Base-by-base conservation (phyloP, 92 coral and sea anemone genomes). In the Siderastrea radians region DNA sequence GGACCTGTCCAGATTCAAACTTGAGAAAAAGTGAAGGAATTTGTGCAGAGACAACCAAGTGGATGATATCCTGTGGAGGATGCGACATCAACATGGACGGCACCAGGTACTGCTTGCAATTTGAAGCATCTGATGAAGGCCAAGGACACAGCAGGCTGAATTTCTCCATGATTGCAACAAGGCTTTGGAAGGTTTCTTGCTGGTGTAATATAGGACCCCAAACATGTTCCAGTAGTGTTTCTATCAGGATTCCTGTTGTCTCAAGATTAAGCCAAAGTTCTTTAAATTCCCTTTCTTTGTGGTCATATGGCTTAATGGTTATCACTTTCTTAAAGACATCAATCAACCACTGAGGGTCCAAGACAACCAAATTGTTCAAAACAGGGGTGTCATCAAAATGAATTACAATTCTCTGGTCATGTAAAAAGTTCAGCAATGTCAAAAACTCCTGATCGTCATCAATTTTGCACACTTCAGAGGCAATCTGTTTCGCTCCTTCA, bases 301-400 rank as follows among this genome's bases (percentile, higher is more conserved):
- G 11, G 59, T 83, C 77, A 16, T 66, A 73, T 0, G 89, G 83
- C 74, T 72, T 78, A 10, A 93, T 76, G 47, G 96, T 91, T 59
- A 93, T 93, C 45, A 93, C 90, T 64, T 84, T 78, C 77, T 85
- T 88, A 58, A 93, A 88, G 19, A 91, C 78, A 48, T 91, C 90
- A 74, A 88, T 84, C 75, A 93, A 69, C 96, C 96, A 93, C 48
- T 80, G 87, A 46, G 90, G 87, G 65, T 93, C 83, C 62, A 93
- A 54, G 38, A 93, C 71, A 26, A 93, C 81, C 74, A 84, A 9
- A 15, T 74, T 68, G 51, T 70, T 63, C 61, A 82, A 77, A 6
- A 69, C 85, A 17, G 76, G 49, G 1, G 87, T 72, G 38, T 88
- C 90, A 49, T 63, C 83, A 85, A 91, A 88, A 58, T 87, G 92